These are phyloP conservation scores for Synanthedon formicaeformis DNA, from an alignment of 2,888 invertebrate genomes.

Conservation along the genomic window DNA sequence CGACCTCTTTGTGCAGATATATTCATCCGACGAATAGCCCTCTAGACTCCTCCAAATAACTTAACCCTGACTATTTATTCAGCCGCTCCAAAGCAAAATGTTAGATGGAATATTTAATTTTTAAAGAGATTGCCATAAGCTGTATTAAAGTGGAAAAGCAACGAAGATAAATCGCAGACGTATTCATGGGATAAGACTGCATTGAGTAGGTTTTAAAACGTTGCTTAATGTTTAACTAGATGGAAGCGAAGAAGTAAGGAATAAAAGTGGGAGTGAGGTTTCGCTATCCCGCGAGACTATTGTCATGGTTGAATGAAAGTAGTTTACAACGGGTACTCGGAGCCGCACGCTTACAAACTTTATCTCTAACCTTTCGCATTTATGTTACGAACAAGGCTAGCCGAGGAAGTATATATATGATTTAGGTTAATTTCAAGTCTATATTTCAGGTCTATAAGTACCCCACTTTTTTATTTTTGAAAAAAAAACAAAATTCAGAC, in stretches of 20 bases:
- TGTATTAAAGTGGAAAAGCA: not conserved
- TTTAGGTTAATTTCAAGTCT: too few relatives aligned
- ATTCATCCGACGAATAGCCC: not conserved
- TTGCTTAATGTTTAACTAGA: slow-evolving; percentile 17
- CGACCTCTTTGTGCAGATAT: slow-evolving; percentile 18
- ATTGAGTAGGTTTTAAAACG: slow-evolving; percentile 27
- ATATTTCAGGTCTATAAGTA: too few relatives aligned
- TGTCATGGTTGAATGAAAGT: slow-evolving; percentile 48
- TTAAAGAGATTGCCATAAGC: not conserved
- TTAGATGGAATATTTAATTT: not conserved
- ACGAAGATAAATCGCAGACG: not conserved
- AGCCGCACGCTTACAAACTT: slow-evolving; percentile 37
- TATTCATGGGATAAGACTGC: slow-evolving; percentile 1
- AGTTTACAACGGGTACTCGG: slow-evolving; percentile 37
- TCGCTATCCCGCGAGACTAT: slow-evolving; percentile 25
- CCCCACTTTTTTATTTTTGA: too few relatives aligned
- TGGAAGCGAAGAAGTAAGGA: slow-evolving; percentile 18
- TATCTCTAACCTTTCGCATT: slow-evolving; percentile 17
- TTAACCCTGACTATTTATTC: not conserved
- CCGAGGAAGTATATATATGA: too few relatives aligned
- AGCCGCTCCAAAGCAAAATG: not conserved
- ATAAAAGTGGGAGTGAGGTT: slow-evolving; percentile 22
- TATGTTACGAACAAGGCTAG: too few relatives aligned
- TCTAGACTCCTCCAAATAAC: not conserved
- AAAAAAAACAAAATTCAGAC: too few relatives aligned